phyloP scores from a whole-genome alignment of 2,888 invertebrate species.

The Aricia artaxerxes region DNA sequence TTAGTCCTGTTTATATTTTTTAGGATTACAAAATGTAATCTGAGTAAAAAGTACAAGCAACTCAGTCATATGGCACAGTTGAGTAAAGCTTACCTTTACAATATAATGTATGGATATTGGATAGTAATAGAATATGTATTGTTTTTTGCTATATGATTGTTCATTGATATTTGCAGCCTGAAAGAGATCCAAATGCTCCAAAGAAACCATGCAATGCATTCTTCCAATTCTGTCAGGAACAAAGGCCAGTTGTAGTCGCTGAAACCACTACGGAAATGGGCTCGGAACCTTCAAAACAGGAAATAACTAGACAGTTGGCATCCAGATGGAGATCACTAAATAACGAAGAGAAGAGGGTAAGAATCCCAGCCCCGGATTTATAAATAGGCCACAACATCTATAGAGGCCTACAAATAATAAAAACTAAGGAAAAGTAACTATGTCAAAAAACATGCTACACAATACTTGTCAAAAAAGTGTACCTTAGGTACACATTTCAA shows the following conservation, averaged over 20 bases:
- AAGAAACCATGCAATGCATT: constrained; percentile 90
- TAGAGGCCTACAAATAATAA: too few species aligned
- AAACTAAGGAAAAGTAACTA: too few species aligned
- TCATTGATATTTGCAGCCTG: constrained; percentile 56
- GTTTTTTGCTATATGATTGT: constrained; percentile 21
- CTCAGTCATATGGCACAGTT: background rate
- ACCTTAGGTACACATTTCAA: too few species aligned
- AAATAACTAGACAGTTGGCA: constrained; percentile 86
- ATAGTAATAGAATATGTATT: background rate
- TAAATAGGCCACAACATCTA: too few species aligned
- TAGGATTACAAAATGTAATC: background rate
- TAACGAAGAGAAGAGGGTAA: constrained; percentile 85
- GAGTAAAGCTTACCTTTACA: background rate
- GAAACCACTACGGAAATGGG: constrained; percentile 82
- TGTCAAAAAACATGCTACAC: too few species aligned
- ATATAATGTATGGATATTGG: too few species aligned
- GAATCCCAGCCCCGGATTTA: constrained; percentile 14
- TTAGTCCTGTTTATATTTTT: background rate
- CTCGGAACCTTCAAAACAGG: constrained; percentile 86
- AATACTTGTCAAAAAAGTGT: too few species aligned
- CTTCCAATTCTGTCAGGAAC: constrained; percentile 90
- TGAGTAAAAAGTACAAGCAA: background rate
- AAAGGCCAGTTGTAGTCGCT: constrained; percentile 86
- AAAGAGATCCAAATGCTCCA: constrained; percentile 86
- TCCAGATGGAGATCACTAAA: constrained; percentile 86